Base-by-base conservation (phyloP, 2,888 invertebrate genomes). In the Campoplex nolae region DNA sequence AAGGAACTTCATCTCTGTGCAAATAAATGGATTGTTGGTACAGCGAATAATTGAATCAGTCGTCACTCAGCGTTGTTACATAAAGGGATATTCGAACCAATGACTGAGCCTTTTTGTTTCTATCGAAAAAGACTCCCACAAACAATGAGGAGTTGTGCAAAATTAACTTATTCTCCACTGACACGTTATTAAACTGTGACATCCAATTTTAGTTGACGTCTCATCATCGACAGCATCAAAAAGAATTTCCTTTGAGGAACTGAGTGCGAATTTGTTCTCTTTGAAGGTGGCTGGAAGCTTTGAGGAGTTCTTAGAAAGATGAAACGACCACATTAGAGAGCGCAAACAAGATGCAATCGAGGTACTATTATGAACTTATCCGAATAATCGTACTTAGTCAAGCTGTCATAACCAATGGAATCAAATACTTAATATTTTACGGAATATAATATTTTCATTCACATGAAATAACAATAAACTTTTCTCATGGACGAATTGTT, bases 1-100 rank as follows among this genome's bases (percentile, higher is more conserved):
- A 65, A 85, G 78, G 62, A 80, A 85, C 56, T 56, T 42, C 58
- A 70, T 68, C 56, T 32, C 65, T 38, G 51, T 48, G 23, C 13
- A 45, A 83, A 84, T 51, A 62, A 58, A 68, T 35, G 48, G 13
- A 23, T 62, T 28, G 7, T 38, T 42, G 73, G 23, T 62, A 35
- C 62, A 35, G 62, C 80, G 28, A 51, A 35, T 62, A 71, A 73
- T 35, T 62, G 73, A 51, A 35, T 65, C 62, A 80, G 62, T 54
- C 35, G 68, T 75, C 45, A 42, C 68, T 70, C 32, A 42, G 32
- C 54, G 51, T 73, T 23, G 54, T 73, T 62, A 16, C 1, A 28
- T 62, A 38, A 38, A n/a, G 28, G 28, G 54, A 75, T 38, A 38
- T 75, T 84, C 71, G 45, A 76, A 38, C 38, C 1, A 38, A 42